Percentiles rank a stretch among this genome's conserved stretches.
These are phyloP conservation scores for Eleginops maclovinus DNA, from an alignment of 2,113 vertebrate genomes.

Conservation along the genomic window DNA sequence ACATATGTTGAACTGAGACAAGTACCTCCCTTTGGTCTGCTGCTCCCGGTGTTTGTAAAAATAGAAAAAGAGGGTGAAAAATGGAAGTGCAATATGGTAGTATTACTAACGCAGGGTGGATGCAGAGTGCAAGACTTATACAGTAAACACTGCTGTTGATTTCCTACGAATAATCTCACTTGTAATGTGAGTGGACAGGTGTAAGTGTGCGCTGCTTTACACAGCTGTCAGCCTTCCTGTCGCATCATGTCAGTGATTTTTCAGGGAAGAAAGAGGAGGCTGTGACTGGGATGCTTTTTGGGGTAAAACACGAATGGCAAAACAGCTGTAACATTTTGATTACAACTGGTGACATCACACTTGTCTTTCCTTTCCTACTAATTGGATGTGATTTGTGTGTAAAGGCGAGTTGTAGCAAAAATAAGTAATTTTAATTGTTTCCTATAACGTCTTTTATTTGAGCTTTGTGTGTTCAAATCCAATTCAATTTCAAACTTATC, in stretches of 20 bases:
- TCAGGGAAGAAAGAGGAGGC: slow-evolving; percentile 48
- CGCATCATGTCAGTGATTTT: slow-evolving; percentile 60
- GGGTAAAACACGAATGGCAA: slow-evolving; percentile 19
- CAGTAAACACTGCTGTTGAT: slow-evolving; percentile 48
- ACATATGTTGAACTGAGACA: slow-evolving; percentile 6
- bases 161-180: slow-evolving; percentile 60
- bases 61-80: slow-evolving; percentile 31
- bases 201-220: slow-evolving; percentile 64
- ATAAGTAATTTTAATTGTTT: neutral
- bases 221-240: slow-evolving; percentile 74
- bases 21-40: neutral
- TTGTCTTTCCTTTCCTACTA: slow-evolving; percentile 1
- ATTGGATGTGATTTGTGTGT: slow-evolving; percentile 29
- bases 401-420: neutral
- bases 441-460: neutral
- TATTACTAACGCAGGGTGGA: slow-evolving; percentile 16
- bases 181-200: slow-evolving; percentile 74
- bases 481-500: too few relatives aligned
- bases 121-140: slow-evolving; percentile 33
- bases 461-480: too few relatives aligned
- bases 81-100: neutral
- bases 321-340: slow-evolving; percentile 13
- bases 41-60: slow-evolving; percentile 17
- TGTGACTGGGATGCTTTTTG: slow-evolving; percentile 31
- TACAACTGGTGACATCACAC: neutral